phyloP scores from a whole-genome alignment of 1,140 invertebrate genomes.

The Theocolax elegans region DNA sequence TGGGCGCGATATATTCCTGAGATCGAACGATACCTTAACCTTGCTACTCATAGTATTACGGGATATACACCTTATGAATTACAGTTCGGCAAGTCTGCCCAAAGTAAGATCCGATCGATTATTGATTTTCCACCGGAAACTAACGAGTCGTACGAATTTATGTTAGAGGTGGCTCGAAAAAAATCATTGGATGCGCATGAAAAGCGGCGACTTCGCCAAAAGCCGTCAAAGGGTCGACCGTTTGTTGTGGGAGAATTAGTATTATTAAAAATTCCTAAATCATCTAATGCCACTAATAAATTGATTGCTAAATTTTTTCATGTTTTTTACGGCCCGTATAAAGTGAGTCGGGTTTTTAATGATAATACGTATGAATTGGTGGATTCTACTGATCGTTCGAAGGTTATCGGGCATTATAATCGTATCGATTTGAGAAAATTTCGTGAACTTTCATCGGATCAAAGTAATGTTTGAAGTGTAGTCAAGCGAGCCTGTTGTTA shows the following conservation, averaged over 20 bases:
- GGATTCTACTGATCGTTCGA: not conserved
- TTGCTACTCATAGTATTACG: not conserved
- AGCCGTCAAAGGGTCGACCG: not conserved
- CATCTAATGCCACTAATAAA: not conserved
- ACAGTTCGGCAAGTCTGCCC: not conserved
- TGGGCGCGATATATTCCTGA: not conserved
- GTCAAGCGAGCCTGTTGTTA: no score
- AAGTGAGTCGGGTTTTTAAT: not conserved
- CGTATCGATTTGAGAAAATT: not conserved
- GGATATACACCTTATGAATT: not conserved
- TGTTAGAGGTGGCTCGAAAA: no score
- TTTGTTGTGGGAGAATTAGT: not conserved
- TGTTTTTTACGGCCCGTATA: conserved; percentile 7
- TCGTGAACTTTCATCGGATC: no score
- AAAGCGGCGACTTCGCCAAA: not conserved
- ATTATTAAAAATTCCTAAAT: not conserved
- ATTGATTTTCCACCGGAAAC: not conserved
- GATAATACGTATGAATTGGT: conserved; percentile 2
- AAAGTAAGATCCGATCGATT: not conserved
- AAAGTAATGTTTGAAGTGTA: no score
- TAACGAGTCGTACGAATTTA: no score
- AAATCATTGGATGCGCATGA: not conserved
- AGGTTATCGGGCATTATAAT: conserved; percentile 10
- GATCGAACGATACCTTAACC: not conserved
- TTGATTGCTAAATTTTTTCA: conserved; percentile 16